These are phyloP conservation scores for Cheirogaleus major DNA, from an alignment of 2,797 vertebrate species.

Conservation along the genomic window DNA sequence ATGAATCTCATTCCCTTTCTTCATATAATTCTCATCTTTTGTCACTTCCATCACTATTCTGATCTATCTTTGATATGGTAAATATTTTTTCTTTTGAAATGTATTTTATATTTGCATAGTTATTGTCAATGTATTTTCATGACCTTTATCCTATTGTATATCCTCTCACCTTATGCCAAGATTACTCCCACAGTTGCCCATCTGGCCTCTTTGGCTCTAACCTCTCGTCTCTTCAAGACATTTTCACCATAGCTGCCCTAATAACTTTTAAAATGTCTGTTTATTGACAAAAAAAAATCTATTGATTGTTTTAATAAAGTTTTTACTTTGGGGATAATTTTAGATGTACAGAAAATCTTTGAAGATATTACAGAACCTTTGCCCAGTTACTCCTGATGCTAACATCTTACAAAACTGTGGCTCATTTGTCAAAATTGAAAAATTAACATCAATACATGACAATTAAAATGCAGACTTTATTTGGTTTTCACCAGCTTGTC, in stretches of 20 bases:
- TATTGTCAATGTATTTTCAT: neutral
- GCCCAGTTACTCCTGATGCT: neutral
- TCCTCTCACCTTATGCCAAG: neutral
- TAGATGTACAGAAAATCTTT: constrained; percentile 9
- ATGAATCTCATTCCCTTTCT: neutral
- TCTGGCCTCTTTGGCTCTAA: neutral
- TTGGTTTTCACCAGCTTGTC: constrained; percentile 33
- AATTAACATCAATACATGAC: neutral
- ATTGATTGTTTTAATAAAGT: constrained; percentile 1
- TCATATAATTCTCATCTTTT: neutral
- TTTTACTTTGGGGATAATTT: neutral
- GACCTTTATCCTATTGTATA: neutral
- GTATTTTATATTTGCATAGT: neutral
- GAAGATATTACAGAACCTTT: neutral
- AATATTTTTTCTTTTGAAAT: neutral
- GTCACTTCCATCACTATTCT: neutral
- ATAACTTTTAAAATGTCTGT: neutral
- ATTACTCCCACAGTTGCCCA: neutral
- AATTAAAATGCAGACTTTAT: neutral
- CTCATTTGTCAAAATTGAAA: constrained; percentile 37
- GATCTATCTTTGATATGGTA: neutral
- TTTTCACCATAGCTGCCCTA: neutral
- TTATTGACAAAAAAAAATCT: neutral
- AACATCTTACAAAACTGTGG: neutral
- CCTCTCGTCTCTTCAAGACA: neutral